phyloP scores from a whole-genome alignment of 2,888 invertebrate species.

The Phengaris arion region DNA sequence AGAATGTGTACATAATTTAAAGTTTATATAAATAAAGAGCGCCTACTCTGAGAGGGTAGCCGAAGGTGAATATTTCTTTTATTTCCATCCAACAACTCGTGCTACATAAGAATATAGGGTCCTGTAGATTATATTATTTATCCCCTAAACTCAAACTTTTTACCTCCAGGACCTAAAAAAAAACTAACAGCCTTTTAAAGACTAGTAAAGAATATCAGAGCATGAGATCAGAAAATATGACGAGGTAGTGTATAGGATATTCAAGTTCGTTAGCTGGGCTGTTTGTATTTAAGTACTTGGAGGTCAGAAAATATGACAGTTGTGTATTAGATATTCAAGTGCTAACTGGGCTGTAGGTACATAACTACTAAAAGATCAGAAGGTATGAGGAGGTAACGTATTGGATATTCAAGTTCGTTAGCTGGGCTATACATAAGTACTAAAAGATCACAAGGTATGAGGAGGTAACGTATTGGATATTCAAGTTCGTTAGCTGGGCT shows the following conservation, averaged over 20 bases:
- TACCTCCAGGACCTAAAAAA: neutral
- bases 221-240: neutral
- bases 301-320: no score
- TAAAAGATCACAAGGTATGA: no score
- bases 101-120: neutral
- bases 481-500: no score
- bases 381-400: no score
- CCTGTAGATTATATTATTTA: neutral
- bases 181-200: neutral
- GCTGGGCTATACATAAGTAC: no score
- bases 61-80: conserved; percentile 34
- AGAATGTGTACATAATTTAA: conserved; percentile 79
- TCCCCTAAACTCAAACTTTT: no score
- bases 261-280: neutral
- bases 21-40: conserved; percentile 79
- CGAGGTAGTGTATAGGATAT: neutral
- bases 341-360: no score
- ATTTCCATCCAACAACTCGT: neutral
- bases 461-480: no score
- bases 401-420: no score
- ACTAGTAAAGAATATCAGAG: neutral
- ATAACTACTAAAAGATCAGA: no score
- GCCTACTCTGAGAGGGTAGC: conserved; percentile 71
- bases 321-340: no score
- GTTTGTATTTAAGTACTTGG: no score